A percentile compares a stretch with the other conserved stretches of the same genome.
Evolutionary conservation across 2,888 invertebrate genomes (phyloP).

Genomic region (Disparrhopalites patrizii): DNA sequence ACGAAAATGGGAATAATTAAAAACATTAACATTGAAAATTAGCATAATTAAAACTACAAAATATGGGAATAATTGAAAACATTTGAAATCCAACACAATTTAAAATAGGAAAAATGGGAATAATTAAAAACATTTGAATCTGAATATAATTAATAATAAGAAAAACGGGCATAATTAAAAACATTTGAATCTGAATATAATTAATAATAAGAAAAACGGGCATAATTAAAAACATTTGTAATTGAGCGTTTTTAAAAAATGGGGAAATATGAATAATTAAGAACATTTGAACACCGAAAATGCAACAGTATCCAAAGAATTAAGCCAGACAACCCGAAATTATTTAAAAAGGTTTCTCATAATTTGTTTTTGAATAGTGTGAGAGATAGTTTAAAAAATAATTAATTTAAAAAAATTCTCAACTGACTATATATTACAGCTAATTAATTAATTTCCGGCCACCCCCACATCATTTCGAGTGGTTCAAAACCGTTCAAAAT

Average conservation of each 20-base stretch:
- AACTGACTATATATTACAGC: no score
- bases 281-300: no score
- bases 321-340: no score
- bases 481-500: slow-evolving; percentile 47
- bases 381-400: no score
- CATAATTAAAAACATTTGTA: not conserved
- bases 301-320: no score
- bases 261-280: no score
- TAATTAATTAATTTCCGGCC: no score
- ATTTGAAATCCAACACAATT: not conserved
- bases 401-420: no score
- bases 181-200: not conserved
- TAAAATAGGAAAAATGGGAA: not conserved
- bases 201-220: not conserved
- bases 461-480: not conserved
- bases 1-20: not conserved
- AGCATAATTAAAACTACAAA: not conserved
- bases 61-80: not conserved
- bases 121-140: not conserved
- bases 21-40: not conserved
- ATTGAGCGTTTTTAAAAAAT: no score
- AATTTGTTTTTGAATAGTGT: not conserved
- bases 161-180: not conserved
- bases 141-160: no score
- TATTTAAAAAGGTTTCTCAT: not conserved